These are phyloP conservation scores for Temnothorax unifasciatus DNA, from an alignment of 2,888 invertebrate species.

Conservation along the genomic window DNA sequence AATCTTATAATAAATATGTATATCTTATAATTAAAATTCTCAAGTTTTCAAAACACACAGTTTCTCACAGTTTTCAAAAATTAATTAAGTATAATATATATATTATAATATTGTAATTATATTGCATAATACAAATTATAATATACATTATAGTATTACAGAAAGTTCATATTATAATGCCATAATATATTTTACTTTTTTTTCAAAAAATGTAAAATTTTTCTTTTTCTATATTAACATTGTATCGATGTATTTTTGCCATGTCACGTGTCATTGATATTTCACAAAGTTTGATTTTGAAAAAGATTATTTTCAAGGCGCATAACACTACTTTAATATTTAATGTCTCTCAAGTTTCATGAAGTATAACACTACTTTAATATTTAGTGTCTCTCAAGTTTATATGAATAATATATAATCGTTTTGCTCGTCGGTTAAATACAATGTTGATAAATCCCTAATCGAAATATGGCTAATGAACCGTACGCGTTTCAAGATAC, in stretches of 20 bases:
- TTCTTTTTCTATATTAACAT: no score
- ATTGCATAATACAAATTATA: neutral
- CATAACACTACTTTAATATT: no score
- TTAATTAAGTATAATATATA: neutral
- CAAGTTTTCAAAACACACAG: no score
- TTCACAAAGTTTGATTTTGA: no score
- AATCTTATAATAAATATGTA: neutral
- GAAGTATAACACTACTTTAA: no score
- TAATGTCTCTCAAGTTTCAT: neutral
- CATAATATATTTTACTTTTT: no score
- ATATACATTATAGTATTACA: no score
- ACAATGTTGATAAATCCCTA: neutral
- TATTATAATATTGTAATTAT: neutral
- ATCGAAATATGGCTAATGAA: neutral
- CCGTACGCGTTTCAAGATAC: neutral
- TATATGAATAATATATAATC: neutral
- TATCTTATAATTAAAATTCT: neutral
- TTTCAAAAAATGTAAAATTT: no score
- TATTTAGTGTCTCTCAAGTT: neutral
- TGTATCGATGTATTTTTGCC: no score
- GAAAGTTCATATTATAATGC: no score
- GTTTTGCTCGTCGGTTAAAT: neutral
- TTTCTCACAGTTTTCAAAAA: neutral
- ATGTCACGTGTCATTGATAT: no score
- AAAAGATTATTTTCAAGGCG: neutral